Evolutionary conservation across 2,113 vertebrate genomes (phyloP).

Genomic region (Donacobius atricapilla): DNA sequence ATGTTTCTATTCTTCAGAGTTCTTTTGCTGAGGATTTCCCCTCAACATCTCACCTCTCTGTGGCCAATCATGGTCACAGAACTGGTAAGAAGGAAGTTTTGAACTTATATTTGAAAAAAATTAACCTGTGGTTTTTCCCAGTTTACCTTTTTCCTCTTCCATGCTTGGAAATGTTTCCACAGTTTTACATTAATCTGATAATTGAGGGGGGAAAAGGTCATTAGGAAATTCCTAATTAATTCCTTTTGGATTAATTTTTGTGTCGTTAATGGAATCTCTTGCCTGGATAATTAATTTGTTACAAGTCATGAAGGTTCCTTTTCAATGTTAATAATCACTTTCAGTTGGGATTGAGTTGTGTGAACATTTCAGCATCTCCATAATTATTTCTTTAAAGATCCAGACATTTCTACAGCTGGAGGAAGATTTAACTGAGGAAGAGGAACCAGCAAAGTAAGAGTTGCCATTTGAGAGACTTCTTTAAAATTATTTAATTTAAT

Average conservation of each 20-base stretch:
- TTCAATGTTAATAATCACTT: neutral
- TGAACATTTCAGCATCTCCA: neutral
- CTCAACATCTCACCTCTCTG: conserved; percentile 91
- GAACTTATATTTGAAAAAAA: neutral
- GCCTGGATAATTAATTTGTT: neutral
- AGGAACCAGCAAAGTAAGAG: conserved; percentile 84
- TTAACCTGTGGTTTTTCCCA: neutral
- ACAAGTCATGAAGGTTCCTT: neutral
- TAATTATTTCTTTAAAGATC: conserved; percentile 73
- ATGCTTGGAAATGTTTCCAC: neutral
- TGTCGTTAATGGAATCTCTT: neutral
- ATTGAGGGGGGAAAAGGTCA: neutral
- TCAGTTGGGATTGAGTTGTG: neutral
- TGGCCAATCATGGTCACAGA: conserved; percentile 99
- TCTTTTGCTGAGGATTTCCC: conserved; percentile 89
- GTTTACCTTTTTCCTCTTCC: neutral
- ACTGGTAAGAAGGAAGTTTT: conserved; percentile 74
- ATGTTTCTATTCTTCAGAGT: conserved; percentile 98
- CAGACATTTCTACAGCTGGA: conserved; percentile 87
- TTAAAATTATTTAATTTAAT: neutral
- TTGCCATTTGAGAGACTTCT: neutral
- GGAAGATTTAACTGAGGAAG: conserved; percentile 83
- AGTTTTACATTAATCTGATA: neutral
- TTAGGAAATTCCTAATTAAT: too few species aligned
- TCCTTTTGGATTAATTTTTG: neutral